Evolutionary conservation across 1,140 invertebrate genomes (phyloP).

Genomic region (Ectropis grisescens): DNA sequence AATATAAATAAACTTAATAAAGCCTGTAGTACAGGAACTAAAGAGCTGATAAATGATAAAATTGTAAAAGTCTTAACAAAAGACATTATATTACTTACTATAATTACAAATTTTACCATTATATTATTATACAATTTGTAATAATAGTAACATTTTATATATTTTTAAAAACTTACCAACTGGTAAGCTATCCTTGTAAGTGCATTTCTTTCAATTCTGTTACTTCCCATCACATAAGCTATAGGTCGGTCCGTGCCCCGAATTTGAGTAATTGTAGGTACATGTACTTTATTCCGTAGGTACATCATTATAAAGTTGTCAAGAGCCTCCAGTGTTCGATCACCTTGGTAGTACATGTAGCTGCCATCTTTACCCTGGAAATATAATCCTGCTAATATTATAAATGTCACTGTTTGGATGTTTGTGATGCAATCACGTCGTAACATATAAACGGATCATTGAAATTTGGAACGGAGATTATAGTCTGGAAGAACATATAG

Average conservation of each 20-base stretch:
- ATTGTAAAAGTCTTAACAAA: too few species aligned
- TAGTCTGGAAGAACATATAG: too few species aligned
- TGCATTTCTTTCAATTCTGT: slow-evolving; percentile 25
- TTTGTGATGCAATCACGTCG: slow-evolving; percentile 1
- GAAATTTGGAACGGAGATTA: too few species aligned
- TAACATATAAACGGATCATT: neutral
- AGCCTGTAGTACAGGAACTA: too few species aligned
- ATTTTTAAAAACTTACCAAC: slow-evolving; percentile 42
- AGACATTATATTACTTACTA: too few species aligned
- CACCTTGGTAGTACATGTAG: slow-evolving; percentile 34
- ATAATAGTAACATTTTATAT: too few species aligned
- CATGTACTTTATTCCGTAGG: slow-evolving; percentile 24
- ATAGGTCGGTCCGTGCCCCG: slow-evolving; percentile 25
- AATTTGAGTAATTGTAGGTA: slow-evolving; percentile 25
- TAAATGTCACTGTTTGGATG: too few species aligned
- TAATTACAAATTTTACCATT: too few species aligned
- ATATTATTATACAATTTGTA: too few species aligned
- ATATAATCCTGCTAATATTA: too few species aligned
- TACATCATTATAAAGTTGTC: slow-evolving; percentile 40
- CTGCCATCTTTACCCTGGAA: slow-evolving; percentile 42
- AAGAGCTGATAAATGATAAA: too few species aligned
- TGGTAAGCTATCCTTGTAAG: slow-evolving; percentile 39
- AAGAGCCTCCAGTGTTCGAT: slow-evolving; percentile 34
- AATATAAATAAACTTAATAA: too few species aligned
- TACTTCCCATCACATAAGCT: slow-evolving; percentile 39